Evolutionary conservation across 2,113 vertebrate genomes (phyloP), one percentile per base, ranked within the genome.

Genomic region (Syngnathus scovelli): DNA sequence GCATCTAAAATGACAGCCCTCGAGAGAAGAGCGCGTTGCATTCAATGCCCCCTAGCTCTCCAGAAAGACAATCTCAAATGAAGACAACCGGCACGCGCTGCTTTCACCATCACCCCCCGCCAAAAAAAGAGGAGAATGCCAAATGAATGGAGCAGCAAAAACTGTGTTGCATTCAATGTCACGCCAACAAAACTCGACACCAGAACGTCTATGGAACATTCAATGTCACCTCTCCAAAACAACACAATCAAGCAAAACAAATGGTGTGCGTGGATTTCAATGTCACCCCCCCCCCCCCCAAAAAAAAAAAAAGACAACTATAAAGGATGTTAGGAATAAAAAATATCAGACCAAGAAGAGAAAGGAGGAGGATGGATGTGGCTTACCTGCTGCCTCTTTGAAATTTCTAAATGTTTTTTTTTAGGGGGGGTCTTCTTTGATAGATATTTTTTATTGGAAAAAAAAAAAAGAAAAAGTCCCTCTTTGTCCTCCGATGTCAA

Each of bases 401-500:
- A 2, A 36, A 39, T 54, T 66, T 39, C 11, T 11, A 7, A 44
- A 27, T 13, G 11, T 13, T 41, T 15, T 6, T 43, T 39, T 18
- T 39, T 7, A 0, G 27, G 18, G 59, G 33, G 59, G 15, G 61
- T 62, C 21, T 43, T 21, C 39, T 43, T 62, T 10, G 27, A 13
- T 51, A 13, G 23, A n/a, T 44, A 33, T n/a, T 15, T 33, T n/a
- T 51, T 44, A 8, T 7, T n/a, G 1, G 5, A 7, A 51, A 51
- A 6, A 27, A 62, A 61, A 21, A 18, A 58, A 58, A 58, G 59
- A 41, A 61, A 41, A 62, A 62, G 64, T 27, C 36, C 39, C 49
- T 78, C 72, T 65, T 75, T 84, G 78, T 85, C 80, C 82, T 87
- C 71, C 67, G 61, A 69, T 78, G 79, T 73, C 80, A 49, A 78